Evolutionary conservation across 2,797 vertebrate genomes (phyloP), one percentile per base, ranked within the genome.

Genomic region (Silurus lanzhouensis): DNA sequence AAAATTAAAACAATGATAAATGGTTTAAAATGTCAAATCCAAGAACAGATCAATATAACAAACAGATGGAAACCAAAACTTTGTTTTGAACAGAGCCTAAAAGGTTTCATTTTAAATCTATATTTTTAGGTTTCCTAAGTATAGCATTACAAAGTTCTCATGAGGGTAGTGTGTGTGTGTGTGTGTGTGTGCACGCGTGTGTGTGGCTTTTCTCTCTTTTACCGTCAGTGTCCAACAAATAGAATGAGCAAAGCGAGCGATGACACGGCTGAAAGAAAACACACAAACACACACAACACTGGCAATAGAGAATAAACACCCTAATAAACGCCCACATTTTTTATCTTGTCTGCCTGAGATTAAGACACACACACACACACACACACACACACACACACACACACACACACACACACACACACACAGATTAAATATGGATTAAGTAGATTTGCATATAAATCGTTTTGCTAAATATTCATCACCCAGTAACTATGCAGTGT

Each of bases 341-440:
- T 19, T 12, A 60, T 61, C 9, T 38, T 3, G 76, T 17, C 76
- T 63, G 76, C 31, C 27, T 61, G 57, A n/a, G 58, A 79, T 79
- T n/a, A 8, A 64, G 38, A 84, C 60, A 61, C 60, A 61, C 58
- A 60, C 58, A 60, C 58, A 60, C 58, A 60, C 58, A 60, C 58
- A 60, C 58, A 60, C 58, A 60, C 58, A 60, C 58, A 64, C 55
- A 84, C 60, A 61, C 60, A 61, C 58, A 60, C 58, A 60, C 58
- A 60, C 58, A 60, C 58, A 60, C 58, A 60, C 58, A 60, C 58
- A 60, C 58, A 60, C 58, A 60, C 58, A 60, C 58, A 60, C 58
- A 60, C 58, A 60, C 3, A 83, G 58, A 86, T 86, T 86, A 68
- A 86, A 80, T 64, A 85, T 84, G 88, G 83, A 87, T 81, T 83